Evolutionary conservation across 2,797 vertebrate genomes (phyloP).

Genomic region (Mormyrus hasselquistii): DNA sequence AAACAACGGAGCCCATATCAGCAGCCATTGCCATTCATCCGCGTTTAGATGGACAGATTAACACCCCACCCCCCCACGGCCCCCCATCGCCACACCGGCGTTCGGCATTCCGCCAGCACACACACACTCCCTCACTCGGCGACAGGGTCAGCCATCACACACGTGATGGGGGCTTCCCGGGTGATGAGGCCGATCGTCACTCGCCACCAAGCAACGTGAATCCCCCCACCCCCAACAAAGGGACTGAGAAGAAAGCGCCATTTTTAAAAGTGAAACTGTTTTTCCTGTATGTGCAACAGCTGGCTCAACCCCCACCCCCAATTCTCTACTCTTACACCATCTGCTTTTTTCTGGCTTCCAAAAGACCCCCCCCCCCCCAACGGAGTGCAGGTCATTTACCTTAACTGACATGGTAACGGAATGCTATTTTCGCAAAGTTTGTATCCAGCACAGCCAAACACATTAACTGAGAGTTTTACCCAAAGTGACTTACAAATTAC

Average conservation of each 20-base stretch:
- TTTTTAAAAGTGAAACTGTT: not conserved
- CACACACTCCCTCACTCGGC: not conserved
- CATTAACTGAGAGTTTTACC: not conserved
- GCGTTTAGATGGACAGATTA: not conserved
- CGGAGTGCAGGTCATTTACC: not conserved
- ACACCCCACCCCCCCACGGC: not conserved
- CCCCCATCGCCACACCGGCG: not conserved
- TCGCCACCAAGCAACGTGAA: not conserved
- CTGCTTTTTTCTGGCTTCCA: not conserved
- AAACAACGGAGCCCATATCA: not conserved
- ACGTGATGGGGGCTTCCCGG: not conserved
- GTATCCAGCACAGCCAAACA: not conserved
- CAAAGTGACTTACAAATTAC: not conserved
- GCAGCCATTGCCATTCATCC: not conserved
- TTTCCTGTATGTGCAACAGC: not conserved
- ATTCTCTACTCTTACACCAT: not conserved
- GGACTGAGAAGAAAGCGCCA: not conserved
- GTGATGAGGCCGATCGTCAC: not conserved
- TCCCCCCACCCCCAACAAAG: not conserved
- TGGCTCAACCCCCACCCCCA: not conserved
- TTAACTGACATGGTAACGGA: not conserved
- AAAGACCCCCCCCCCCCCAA: not conserved
- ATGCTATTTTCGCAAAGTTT: not conserved
- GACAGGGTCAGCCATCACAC: not conserved
- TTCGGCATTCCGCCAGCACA: not conserved